Percentiles rank a stretch among this genome's conserved stretches.
These are phyloP conservation scores for Metopia argyrocephala DNA, from an alignment of 2,888 invertebrate genomes.

Conservation along the genomic window DNA sequence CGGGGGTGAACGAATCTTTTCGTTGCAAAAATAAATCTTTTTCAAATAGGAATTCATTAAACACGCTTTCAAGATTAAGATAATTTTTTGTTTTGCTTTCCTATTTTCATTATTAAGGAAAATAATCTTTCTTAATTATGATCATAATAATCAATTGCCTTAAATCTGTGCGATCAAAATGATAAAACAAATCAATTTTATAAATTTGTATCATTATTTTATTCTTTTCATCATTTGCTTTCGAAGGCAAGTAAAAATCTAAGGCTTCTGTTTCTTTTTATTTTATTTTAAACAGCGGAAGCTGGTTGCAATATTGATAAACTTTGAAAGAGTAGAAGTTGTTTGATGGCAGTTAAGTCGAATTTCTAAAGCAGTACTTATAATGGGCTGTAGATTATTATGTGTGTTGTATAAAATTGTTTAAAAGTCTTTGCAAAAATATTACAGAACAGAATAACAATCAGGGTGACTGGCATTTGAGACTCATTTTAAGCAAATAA, in stretches of 20 bases:
- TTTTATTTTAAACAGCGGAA: too few species aligned
- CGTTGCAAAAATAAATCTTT: too few species aligned
- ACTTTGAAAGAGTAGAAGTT: too few species aligned
- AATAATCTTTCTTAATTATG: background rate
- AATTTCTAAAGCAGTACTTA: too few species aligned
- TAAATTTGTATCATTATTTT: slow-evolving; percentile 51
- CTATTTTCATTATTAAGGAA: slow-evolving; percentile 9
- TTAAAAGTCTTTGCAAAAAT: too few species aligned
- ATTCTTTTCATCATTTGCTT: background rate
- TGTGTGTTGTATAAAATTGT: too few species aligned
- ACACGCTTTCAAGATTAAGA: slow-evolving; percentile 27
- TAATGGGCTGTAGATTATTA: too few species aligned
- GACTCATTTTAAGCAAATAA: too few species aligned
- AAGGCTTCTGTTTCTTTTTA: slow-evolving; percentile 11
- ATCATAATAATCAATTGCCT: slow-evolving; percentile 34
- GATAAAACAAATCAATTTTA: slow-evolving; percentile 55
- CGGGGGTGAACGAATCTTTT: too few species aligned
- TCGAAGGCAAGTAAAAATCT: slow-evolving; percentile 18
- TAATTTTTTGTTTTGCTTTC: slow-evolving; percentile 22
- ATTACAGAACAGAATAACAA: too few species aligned
- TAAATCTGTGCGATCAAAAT: slow-evolving; percentile 17
- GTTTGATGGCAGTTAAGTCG: too few species aligned
- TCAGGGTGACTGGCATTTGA: too few species aligned
- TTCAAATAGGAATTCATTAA: slow-evolving; percentile 6
- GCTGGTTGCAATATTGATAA: slow-evolving; percentile 26